These are phyloP conservation scores for Plagodis pulveraria DNA, from an alignment of 2,888 invertebrate species.

Conservation along the genomic window DNA sequence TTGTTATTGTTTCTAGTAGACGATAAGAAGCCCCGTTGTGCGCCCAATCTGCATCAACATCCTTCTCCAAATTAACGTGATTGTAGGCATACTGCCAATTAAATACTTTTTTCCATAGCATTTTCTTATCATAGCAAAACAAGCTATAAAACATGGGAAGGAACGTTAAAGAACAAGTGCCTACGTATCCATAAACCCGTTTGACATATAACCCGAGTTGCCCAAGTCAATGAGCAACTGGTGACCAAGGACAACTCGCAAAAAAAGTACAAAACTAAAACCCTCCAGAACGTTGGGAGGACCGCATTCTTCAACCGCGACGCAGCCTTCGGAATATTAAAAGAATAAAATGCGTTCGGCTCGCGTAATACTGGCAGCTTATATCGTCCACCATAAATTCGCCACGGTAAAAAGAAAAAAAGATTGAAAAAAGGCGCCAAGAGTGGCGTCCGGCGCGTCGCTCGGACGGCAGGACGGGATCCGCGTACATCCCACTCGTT, in stretches of 20 bases:
- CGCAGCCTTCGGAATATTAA: constrained; percentile 25
- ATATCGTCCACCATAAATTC: constrained; percentile 49
- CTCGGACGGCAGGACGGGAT: constrained; percentile 43
- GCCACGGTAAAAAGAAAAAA: constrained; percentile 39
- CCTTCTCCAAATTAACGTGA: too few species aligned
- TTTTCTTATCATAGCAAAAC: too few species aligned
- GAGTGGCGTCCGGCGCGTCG: constrained; percentile 28
- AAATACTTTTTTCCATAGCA: too few species aligned
- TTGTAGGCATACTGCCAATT: too few species aligned
- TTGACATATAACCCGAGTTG: constrained; percentile 13
- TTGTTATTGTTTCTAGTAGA: too few species aligned
- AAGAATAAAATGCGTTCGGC: constrained; percentile 37
- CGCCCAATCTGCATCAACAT: too few species aligned
- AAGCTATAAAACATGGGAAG: too few species aligned
- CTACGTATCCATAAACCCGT: constrained; percentile 13
- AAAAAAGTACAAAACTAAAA: constrained; percentile 24
- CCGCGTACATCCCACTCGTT: constrained; percentile 75
- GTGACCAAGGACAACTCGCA: constrained; percentile 18
- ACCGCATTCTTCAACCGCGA: constrained; percentile 25
- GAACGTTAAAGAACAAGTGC: neutral
- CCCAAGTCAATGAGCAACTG: constrained; percentile 12
- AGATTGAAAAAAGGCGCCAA: constrained; percentile 49
- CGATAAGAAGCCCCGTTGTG: too few species aligned
- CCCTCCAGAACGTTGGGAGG: constrained; percentile 22
- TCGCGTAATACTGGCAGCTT: constrained; percentile 62